Evolutionary conservation across 2,113 vertebrate genomes (phyloP).

Genomic region (Perccottus glenii): DNA sequence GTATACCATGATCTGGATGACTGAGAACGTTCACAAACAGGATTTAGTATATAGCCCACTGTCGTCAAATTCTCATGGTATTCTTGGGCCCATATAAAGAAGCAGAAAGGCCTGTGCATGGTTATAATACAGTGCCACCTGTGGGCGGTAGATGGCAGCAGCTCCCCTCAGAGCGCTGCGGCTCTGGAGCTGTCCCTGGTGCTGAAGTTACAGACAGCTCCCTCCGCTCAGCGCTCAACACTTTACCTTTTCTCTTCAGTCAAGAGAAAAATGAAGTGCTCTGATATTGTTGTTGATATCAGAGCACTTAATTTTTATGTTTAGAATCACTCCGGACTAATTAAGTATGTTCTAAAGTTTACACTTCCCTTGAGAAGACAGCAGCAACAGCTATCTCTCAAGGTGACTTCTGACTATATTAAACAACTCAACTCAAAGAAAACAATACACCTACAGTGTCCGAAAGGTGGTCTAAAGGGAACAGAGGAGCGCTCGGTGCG

Average conservation of each 20-base stretch:
- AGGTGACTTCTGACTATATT: not conserved
- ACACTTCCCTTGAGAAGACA: too few relatives aligned
- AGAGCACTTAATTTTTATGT: too few relatives aligned
- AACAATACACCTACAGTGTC: too few relatives aligned
- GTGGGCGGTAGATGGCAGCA: conserved; percentile 70
- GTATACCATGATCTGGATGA: not conserved
- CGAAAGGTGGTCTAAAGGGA: conserved; percentile 9
- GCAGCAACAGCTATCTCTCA: not conserved
- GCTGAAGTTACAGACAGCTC: conserved; percentile 41
- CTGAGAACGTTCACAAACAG: not conserved
- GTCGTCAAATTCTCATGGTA: not conserved
- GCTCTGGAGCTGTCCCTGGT: conserved; percentile 61
- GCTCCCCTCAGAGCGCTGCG: conserved; percentile 28
- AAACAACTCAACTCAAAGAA: not conserved
- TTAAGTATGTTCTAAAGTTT: too few relatives aligned
- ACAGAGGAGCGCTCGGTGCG: conserved; percentile 7
- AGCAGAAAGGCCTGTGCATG: too few relatives aligned
- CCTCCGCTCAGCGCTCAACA: not conserved
- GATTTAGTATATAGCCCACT: not conserved
- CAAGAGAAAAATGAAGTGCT: not conserved
- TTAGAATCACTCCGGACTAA: too few relatives aligned
- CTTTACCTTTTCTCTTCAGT: conserved; percentile 6
- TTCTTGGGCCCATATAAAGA: too few relatives aligned
- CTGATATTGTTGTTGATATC: not conserved
- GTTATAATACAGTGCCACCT: conserved; percentile 13